Conservation (phyloP, 2,797 vertebrate species). For the Peromyscus aztecus region DNA sequence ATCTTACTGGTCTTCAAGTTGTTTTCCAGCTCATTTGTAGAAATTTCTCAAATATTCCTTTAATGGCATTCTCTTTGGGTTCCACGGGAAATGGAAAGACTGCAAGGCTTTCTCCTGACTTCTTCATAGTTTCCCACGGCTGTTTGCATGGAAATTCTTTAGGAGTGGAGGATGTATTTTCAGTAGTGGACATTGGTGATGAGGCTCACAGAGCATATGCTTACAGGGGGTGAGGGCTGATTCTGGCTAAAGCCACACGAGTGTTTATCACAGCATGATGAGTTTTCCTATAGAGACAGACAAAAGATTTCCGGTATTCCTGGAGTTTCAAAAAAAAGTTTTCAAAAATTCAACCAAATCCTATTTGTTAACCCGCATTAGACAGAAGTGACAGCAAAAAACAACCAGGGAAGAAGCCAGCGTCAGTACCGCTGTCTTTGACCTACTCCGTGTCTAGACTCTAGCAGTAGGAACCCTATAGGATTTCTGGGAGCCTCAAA, state of each 20-base stretch:
- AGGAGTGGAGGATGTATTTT: background rate
- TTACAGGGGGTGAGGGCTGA: background rate
- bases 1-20: background rate
- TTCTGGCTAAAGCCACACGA: conserved; percentile 9
- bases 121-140: background rate
- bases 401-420: conserved; percentile 11
- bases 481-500: conserved; percentile 30
- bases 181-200: background rate
- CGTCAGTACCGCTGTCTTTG: background rate
- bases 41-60: conserved; percentile 50
- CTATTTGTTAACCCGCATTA: background rate
- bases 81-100: background rate
- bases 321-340: background rate
- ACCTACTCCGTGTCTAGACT: background rate
- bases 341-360: background rate
- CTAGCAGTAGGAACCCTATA: background rate
- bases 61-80: conserved; percentile 56
- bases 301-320: conserved; percentile 17
- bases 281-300: conserved; percentile 5
- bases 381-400: background rate
- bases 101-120: background rate
- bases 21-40: conserved; percentile 49
- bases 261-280: background rate
- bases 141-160: background rate
- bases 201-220: background rate